Conservation (phyloP, 1,140 invertebrate genomes). For the Danaus plexippus region DNA sequence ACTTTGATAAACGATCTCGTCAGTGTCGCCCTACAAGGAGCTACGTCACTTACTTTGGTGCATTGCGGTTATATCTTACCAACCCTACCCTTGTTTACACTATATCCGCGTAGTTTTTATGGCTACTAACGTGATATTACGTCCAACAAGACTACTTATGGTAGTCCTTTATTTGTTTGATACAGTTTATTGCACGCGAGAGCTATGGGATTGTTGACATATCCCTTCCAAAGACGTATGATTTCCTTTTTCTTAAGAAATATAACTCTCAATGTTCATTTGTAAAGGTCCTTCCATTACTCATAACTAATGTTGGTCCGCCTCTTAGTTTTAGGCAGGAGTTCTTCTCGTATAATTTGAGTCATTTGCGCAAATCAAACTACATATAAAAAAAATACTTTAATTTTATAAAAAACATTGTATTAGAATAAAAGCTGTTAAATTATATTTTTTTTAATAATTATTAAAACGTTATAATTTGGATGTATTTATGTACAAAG, state of each 20-base stretch:
- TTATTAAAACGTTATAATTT: no score
- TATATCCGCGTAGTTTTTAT: constrained; percentile 57
- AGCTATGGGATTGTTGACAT: constrained; percentile 24
- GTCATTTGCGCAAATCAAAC: no score
- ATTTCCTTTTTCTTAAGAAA: constrained; percentile 10
- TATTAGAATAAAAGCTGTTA: no score
- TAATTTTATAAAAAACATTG: no score
- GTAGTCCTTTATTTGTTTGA: constrained; percentile 57
- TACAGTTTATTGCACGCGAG: constrained; percentile 52
- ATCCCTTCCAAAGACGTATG: constrained; percentile 9
- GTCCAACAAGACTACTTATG: constrained; percentile 45
- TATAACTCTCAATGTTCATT: constrained; percentile 15
- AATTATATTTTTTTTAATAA: no score
- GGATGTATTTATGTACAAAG: no score
- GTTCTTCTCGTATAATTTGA: not conserved
- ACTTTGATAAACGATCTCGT: constrained; percentile 66
- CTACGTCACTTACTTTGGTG: constrained; percentile 68
- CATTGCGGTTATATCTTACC: constrained; percentile 60
- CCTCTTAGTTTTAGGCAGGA: constrained; percentile 19
- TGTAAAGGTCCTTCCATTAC: constrained; percentile 13
- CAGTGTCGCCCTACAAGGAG: constrained; percentile 58
- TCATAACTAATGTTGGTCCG: constrained; percentile 18
- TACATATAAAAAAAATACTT: no score
- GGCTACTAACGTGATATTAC: constrained; percentile 52
- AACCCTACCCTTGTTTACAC: constrained; percentile 60